Evolutionary conservation across 2,797 vertebrate genomes (phyloP).

Genomic region (Yasuhikotakia modesta): DNA sequence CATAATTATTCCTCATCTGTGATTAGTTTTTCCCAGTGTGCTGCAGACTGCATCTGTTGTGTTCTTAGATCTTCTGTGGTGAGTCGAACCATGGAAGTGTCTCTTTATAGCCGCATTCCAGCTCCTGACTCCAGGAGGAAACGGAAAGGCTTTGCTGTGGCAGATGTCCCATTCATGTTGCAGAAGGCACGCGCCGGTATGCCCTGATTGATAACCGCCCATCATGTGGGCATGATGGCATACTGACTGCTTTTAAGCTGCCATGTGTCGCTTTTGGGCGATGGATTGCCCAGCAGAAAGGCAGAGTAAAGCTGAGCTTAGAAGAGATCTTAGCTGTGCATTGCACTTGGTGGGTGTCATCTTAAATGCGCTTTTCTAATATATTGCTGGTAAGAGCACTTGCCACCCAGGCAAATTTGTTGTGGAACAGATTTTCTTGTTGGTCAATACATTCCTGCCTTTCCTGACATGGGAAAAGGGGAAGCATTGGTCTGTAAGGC

Average conservation of each 20-base stretch:
- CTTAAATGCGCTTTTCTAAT: not conserved
- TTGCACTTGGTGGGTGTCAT: conserved; percentile 6
- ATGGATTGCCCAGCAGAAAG: conserved; percentile 24
- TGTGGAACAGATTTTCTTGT: conserved; percentile 9
- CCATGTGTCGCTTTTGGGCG: conserved; percentile 41
- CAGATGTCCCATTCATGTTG: conserved; percentile 54
- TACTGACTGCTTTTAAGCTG: conserved; percentile 43
- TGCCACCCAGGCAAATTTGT: conserved; percentile 12
- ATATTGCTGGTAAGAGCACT: not conserved
- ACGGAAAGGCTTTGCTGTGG: conserved; percentile 30
- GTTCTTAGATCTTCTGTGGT: conserved; percentile 37
- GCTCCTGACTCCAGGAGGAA: conserved; percentile 37
- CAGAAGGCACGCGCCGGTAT: conserved; percentile 46
- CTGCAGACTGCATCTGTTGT: conserved; percentile 40
- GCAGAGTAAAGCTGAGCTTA: conserved; percentile 32
- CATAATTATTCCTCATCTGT: conserved; percentile 31
- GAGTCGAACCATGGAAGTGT: conserved; percentile 21
- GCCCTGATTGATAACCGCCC: conserved; percentile 55
- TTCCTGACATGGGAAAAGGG: not conserved
- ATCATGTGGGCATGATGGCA: conserved; percentile 52
- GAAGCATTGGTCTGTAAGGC: not conserved
- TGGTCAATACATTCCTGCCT: not conserved
- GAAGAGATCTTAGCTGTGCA: conserved; percentile 29
- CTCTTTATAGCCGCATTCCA: conserved; percentile 38
- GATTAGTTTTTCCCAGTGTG: conserved; percentile 33